phyloP scores from a whole-genome alignment of 2,113 vertebrate genomes.

The Corythaeola cristata region DNA sequence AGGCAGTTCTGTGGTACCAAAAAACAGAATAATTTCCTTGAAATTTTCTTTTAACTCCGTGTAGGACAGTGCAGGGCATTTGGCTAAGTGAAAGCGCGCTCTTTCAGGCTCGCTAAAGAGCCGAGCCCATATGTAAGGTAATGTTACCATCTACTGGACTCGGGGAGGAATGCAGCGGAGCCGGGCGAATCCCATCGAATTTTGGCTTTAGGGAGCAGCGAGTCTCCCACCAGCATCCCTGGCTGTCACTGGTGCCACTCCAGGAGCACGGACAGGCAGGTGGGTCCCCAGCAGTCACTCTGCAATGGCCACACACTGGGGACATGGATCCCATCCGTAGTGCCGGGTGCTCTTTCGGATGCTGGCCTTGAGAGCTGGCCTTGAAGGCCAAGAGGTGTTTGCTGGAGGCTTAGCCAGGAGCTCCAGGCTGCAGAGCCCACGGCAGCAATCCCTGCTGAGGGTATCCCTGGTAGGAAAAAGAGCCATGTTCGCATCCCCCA shows the following conservation, averaged over 20 bases:
- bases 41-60: neutral
- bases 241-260: fast-evolving
- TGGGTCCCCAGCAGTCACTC: neutral
- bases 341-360: fast-evolving
- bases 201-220: neutral
- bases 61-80: neutral
- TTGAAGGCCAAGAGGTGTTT: fast-evolving
- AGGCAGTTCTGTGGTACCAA: neutral
- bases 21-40: neutral
- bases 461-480: neutral
- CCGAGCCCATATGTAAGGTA: neutral
- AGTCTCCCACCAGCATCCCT: fast-evolving
- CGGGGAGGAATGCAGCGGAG: neutral
- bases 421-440: too few species aligned
- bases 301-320: fast-evolving
- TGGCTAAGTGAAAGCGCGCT: neutral
- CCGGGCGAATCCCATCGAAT: fast-evolving
- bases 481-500: fast-evolving
- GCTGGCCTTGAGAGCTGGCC: neutral
- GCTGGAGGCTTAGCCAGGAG: neutral
- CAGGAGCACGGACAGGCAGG: fast-evolving
- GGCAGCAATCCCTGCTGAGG: neutral
- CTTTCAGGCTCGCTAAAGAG: neutral
- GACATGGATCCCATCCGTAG: fast-evolving
- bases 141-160: conserved; percentile 19